These are phyloP conservation scores for Martes martes DNA, from an alignment of 2,113 vertebrate species.

Conservation along the genomic window DNA sequence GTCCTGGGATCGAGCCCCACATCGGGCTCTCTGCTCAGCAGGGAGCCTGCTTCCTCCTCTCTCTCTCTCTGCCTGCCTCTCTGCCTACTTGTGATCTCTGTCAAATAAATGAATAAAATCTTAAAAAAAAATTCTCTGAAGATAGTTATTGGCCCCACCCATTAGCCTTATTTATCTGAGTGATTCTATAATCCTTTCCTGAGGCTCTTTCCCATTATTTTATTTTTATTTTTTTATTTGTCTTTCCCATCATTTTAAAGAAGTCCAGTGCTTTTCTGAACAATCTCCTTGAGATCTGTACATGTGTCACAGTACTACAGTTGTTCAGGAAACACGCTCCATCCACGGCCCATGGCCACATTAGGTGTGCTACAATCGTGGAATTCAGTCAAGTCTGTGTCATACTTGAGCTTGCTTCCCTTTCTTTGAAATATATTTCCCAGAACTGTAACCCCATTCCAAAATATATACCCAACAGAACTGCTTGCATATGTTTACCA, in stretches of 20 bases:
- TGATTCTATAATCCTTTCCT: not conserved
- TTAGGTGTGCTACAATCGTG: too few species aligned
- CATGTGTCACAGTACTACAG: accelerated
- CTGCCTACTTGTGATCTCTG: too few species aligned
- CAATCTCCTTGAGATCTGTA: not conserved
- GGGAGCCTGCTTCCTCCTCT: too few species aligned
- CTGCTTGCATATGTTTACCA: not conserved
- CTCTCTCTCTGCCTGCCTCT: too few species aligned
- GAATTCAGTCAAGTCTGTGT: not conserved
- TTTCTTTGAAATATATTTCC: not conserved
- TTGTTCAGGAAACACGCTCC: not conserved
- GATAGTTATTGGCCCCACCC: not conserved
- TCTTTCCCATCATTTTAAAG: not conserved
- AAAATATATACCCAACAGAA: not conserved
- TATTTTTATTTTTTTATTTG: too few species aligned
- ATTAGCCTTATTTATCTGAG: not conserved
- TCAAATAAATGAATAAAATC: too few species aligned
- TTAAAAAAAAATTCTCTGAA: not conserved
- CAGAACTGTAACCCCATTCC: not conserved
- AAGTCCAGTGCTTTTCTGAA: not conserved
- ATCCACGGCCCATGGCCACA: accelerated
- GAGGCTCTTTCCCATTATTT: not conserved
- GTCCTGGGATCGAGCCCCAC: too few species aligned
- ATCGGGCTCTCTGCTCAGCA: too few species aligned
- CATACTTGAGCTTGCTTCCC: not conserved